These are phyloP conservation scores for Porphyrio hochstetteri DNA, from an alignment of 2,113 vertebrate species.

Conservation along the genomic window DNA sequence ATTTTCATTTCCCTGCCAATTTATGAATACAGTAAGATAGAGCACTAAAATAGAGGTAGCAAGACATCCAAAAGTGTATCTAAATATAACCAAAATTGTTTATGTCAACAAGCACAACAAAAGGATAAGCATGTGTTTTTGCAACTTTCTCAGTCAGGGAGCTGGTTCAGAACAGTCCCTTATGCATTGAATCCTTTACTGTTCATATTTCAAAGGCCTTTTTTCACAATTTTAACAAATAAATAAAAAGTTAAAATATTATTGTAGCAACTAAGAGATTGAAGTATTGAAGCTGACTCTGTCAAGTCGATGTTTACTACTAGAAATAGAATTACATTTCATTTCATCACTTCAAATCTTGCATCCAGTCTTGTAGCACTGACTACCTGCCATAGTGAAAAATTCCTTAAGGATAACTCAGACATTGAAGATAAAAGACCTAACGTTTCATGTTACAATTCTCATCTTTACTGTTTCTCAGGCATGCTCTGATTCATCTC, in stretches of 20 bases:
- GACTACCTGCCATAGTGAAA: background rate
- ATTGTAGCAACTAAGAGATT: background rate
- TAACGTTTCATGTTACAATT: background rate
- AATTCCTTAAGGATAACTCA: background rate
- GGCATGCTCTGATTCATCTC: slow-evolving; percentile 3
- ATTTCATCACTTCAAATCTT: background rate
- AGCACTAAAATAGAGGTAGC: background rate
- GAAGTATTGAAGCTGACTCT: background rate
- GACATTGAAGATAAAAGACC: background rate
- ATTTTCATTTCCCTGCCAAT: background rate
- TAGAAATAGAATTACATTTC: background rate
- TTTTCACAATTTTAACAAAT: background rate
- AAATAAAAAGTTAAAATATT: too few relatives aligned
- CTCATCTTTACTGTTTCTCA: background rate
- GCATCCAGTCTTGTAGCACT: background rate
- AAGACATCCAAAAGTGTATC: background rate
- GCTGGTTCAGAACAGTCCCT: background rate
- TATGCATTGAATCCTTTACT: background rate
- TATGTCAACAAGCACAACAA: background rate
- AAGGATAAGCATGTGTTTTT: background rate
- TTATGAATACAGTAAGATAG: background rate
- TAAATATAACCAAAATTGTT: background rate
- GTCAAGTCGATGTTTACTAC: background rate
- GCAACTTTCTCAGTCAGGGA: background rate
- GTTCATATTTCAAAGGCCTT: background rate